These are phyloP conservation scores for Machimus atricapillus DNA, from an alignment of 2,888 invertebrate genomes.

Conservation along the genomic window DNA sequence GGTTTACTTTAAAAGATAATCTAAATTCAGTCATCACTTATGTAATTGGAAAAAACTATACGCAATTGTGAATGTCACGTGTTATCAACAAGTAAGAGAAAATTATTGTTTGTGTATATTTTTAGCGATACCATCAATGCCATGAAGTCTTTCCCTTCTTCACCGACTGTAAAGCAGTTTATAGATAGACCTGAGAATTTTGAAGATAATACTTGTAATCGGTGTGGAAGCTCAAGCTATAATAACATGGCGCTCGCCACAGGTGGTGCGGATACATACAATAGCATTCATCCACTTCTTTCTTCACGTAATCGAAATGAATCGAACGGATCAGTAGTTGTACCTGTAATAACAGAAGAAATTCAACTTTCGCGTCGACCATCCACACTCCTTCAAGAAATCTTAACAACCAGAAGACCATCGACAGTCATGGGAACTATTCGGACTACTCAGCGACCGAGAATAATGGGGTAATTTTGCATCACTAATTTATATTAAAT, in stretches of 20 bases:
- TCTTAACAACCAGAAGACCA: constrained; percentile 64
- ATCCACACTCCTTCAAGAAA: constrained; percentile 60
- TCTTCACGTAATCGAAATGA: constrained; percentile 51
- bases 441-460: constrained; percentile 50
- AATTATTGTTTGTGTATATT: neutral
- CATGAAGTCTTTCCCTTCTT: constrained; percentile 37
- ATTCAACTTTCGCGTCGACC: constrained; percentile 60
- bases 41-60: neutral
- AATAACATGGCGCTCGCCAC: constrained; percentile 30
- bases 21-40: neutral
- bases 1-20: neutral
- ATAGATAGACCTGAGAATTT: constrained; percentile 8
- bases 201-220: constrained; percentile 24
- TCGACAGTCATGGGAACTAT: constrained; percentile 70
- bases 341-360: constrained; percentile 50
- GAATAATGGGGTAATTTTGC: constrained; percentile 54
- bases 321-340: constrained; percentile 51
- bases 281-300: constrained; percentile 27
- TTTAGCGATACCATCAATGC: neutral
- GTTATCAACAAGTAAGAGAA: neutral
- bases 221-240: constrained; percentile 3
- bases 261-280: constrained; percentile 1
- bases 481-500: neutral
- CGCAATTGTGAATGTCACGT: constrained; percentile 20
- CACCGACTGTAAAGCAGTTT: constrained; percentile 41